Percentiles rank a stretch among this genome's conserved stretches.
phyloP scores from a whole-genome alignment of 2,797 vertebrate species.

The Limosa lapponica region DNA sequence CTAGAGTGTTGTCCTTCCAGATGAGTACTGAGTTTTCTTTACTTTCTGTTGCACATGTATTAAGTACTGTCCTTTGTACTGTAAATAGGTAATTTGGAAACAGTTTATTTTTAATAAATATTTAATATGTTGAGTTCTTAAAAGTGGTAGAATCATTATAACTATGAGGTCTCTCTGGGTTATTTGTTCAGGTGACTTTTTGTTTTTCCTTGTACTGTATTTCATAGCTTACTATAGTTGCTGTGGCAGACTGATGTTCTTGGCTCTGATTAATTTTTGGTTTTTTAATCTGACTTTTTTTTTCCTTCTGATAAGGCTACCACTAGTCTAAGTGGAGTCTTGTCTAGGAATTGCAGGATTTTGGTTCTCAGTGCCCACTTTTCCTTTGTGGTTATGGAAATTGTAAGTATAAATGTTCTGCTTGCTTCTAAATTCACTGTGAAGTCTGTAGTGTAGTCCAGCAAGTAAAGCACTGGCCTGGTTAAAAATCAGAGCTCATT shows the following conservation, averaged over 20 bases:
- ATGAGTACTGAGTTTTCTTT: conserved; percentile 12
- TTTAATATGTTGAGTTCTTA: conserved; percentile 75
- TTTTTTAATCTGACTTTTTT: conserved; percentile 9
- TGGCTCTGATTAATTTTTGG: conserved; percentile 27
- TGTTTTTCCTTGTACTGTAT: conserved; percentile 64
- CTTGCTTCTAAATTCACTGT: conserved; percentile 36
- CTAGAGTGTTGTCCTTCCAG: conserved; percentile 49
- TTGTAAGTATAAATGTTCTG: conserved; percentile 31
- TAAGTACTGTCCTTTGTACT: conserved; percentile 74
- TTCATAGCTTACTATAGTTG: conserved; percentile 44
- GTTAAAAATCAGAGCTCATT: conserved; percentile 41
- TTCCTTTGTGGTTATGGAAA: conserved; percentile 53
- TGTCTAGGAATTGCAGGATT: conserved; percentile 20
- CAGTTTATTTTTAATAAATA: conserved; percentile 86
- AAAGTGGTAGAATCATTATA: conserved; percentile 75
- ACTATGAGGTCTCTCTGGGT: conserved; percentile 65
- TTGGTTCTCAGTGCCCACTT: conserved; percentile 34
- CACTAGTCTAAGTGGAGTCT: background rate
- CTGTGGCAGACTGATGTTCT: conserved; percentile 49
- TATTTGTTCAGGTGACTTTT: conserved; percentile 69
- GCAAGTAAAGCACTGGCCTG: conserved; percentile 29
- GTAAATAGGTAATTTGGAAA: conserved; percentile 80
- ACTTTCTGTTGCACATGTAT: conserved; percentile 73
- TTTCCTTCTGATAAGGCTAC: background rate
- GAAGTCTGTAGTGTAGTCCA: conserved; percentile 34